Conservation (phyloP, 2,113 vertebrate genomes). For the Calidris pugnax region DNA sequence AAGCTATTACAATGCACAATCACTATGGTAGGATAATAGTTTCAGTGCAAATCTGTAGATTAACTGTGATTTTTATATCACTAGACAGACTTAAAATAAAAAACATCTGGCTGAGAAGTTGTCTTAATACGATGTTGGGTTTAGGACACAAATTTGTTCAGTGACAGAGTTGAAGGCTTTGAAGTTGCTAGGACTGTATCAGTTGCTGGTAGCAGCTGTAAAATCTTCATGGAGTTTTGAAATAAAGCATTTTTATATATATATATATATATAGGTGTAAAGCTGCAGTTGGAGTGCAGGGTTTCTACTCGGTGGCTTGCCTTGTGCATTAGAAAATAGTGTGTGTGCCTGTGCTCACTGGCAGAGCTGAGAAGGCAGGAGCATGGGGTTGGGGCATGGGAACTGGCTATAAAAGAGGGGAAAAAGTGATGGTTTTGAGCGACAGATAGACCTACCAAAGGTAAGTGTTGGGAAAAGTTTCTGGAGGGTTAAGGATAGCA, state of each 20-base stretch:
- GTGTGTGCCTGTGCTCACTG: neutral
- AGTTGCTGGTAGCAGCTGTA: neutral
- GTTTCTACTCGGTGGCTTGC: accelerated
- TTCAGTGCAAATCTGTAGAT: slow-evolving; percentile 7
- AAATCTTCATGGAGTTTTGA: neutral
- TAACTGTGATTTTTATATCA: neutral
- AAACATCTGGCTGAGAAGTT: neutral
- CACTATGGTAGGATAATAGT: neutral
- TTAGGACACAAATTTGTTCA: neutral
- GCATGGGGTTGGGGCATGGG: neutral
- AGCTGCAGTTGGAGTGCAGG: neutral
- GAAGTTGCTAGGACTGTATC: neutral
- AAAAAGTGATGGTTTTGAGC: neutral
- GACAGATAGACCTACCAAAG: neutral
- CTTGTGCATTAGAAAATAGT: accelerated
- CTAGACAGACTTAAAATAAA: neutral
- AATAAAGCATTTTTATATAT: neutral
- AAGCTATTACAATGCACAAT: slow-evolving; percentile 30
- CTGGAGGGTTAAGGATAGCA: neutral
- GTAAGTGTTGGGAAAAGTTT: neutral
- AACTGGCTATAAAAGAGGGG: neutral
- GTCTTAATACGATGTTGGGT: neutral
- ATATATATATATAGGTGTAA: neutral
- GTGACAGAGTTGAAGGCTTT: neutral
- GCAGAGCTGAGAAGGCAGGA: neutral